phyloP scores from a whole-genome alignment of 2,113 vertebrate genomes.

The Picathartes gymnocephalus region DNA sequence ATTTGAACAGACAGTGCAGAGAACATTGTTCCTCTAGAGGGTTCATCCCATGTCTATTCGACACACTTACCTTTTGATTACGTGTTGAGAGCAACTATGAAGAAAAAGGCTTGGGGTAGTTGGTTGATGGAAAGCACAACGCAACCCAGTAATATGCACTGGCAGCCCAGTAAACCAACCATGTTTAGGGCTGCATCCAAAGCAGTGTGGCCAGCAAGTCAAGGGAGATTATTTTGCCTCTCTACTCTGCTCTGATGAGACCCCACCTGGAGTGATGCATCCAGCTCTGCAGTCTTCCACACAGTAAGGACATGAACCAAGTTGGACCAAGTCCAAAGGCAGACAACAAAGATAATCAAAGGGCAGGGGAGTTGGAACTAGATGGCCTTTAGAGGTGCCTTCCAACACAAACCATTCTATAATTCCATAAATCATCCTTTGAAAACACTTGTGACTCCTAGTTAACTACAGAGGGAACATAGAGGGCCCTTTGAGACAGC shows the following conservation, averaged over 20 bases:
- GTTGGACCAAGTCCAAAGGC: neutral
- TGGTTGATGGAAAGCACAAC: neutral
- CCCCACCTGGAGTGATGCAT: neutral
- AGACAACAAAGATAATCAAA: neutral
- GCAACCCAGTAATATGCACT: neutral
- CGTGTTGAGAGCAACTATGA: neutral
- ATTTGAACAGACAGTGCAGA: conserved; percentile 16
- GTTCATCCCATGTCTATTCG: neutral
- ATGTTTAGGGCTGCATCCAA: neutral
- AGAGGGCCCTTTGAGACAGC: neutral
- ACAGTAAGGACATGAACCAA: neutral
- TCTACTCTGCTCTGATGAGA: neutral
- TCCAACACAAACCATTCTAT: neutral
- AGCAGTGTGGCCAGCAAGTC: neutral
- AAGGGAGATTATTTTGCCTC: neutral
- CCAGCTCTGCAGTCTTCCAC: too few species aligned
- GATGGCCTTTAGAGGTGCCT: neutral
- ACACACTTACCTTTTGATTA: neutral
- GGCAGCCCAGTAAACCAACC: neutral
- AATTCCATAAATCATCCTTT: neutral
- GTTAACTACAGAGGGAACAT: neutral
- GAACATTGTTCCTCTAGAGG: conserved; percentile 7
- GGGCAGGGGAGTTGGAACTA: neutral
- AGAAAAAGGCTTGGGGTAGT: neutral
- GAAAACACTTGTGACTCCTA: neutral